Conservation (phyloP, 2,113 vertebrate species). For the Callorhinus ursinus region DNA sequence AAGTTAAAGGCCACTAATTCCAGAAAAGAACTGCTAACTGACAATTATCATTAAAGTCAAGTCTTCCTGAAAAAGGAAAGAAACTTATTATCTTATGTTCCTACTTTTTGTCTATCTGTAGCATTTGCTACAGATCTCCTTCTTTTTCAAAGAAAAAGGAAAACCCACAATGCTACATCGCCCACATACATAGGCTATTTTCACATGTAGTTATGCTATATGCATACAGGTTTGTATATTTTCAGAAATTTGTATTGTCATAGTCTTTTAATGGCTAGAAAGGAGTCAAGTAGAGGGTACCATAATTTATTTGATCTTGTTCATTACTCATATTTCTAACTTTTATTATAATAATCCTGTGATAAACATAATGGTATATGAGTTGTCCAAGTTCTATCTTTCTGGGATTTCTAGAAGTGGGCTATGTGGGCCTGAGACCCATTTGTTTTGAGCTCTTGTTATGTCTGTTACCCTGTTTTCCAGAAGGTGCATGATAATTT, state of each 20-base stretch:
- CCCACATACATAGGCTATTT: not conserved
- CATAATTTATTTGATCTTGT: not conserved
- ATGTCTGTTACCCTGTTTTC: not conserved
- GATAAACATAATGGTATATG: not conserved
- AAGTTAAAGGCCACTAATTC: not conserved
- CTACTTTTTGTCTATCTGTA: not conserved
- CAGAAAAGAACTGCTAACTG: not conserved
- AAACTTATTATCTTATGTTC: not conserved
- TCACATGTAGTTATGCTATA: not conserved
- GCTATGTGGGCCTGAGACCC: not conserved
- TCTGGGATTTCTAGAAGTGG: not conserved
- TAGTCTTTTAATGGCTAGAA: not conserved
- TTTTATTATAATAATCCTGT: not conserved
- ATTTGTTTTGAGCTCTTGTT: not conserved
- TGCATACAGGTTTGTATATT: not conserved
- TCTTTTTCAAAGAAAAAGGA: slow-evolving; percentile 13
- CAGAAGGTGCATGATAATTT: not conserved
- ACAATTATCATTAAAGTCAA: not conserved
- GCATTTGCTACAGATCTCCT: not conserved
- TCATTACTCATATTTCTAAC: not conserved
- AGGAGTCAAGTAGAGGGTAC: not conserved
- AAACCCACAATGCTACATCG: not conserved
- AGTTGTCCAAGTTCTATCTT: not conserved
- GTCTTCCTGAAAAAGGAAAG: not conserved
- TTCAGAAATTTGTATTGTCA: not conserved